phyloP scores from a whole-genome alignment of 2,113 vertebrate genomes.

The Cichladusa arquata region DNA sequence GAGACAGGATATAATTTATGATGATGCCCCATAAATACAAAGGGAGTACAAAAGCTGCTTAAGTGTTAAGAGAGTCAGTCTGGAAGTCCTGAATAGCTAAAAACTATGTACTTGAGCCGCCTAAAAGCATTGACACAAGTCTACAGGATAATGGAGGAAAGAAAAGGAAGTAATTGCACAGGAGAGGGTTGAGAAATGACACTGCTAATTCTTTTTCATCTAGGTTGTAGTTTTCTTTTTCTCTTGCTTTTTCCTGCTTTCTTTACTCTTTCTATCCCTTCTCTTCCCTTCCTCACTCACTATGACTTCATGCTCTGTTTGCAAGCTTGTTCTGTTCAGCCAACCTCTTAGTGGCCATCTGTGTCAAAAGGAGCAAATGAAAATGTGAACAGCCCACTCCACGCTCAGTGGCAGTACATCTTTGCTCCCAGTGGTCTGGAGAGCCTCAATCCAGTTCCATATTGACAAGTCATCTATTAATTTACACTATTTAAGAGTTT shows the following conservation, averaged over 20 bases:
- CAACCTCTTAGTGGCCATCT: not conserved
- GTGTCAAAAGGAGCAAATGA: not conserved
- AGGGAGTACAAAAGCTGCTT: not conserved
- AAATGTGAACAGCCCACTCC: not conserved
- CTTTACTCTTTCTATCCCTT: not conserved
- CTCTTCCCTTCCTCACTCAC: not conserved
- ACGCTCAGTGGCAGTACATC: rapidly evolving
- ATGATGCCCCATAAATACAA: rapidly evolving
- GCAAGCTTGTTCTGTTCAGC: not conserved
- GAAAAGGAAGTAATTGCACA: not conserved
- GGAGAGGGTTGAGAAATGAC: not conserved
- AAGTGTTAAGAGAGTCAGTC: not conserved
- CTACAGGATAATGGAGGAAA: not conserved
- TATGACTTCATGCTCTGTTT: not conserved
- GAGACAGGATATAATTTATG: not conserved
- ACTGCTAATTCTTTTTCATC: not conserved
- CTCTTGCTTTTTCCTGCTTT: not conserved
- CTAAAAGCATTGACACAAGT: not conserved
- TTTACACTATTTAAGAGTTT: not conserved
- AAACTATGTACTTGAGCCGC: not conserved
- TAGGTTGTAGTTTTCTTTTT: not conserved
- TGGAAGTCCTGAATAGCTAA: not conserved
- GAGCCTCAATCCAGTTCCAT: not conserved
- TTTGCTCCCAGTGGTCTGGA: not conserved
- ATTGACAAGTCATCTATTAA: not conserved